phyloP scores from a whole-genome alignment of 2,113 vertebrate genomes.

The Dasyprocta punctata region DNA sequence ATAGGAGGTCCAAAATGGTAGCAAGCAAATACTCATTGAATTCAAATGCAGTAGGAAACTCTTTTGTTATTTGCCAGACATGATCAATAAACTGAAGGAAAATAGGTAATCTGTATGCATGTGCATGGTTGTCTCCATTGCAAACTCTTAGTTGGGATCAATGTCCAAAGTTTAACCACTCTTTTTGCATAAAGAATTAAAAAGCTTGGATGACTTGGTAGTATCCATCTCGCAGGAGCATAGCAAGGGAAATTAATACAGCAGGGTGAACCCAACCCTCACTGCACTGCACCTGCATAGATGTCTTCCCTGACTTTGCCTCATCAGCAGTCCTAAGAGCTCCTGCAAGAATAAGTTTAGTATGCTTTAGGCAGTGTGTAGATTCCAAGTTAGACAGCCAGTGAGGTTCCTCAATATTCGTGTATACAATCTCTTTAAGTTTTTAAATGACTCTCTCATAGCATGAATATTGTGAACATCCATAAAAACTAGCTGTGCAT shows the following conservation, averaged over 20 bases:
- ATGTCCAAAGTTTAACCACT: constrained; percentile 97
- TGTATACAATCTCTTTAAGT: constrained; percentile 96
- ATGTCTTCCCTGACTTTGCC: constrained; percentile 97
- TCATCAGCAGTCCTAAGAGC: constrained; percentile 96
- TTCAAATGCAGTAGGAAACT: constrained; percentile 91
- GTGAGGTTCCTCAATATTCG: constrained; percentile 96
- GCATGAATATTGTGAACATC: too few relatives aligned
- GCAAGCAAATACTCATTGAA: constrained; percentile 97
- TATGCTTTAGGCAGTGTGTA: constrained; percentile 98
- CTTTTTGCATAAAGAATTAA: constrained; percentile 94
- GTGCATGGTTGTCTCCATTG: constrained; percentile 96
- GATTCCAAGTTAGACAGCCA: constrained; percentile 98
- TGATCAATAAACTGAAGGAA: constrained; percentile 98
- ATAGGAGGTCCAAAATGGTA: constrained; percentile 96
- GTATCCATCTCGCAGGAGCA: constrained; percentile 96
- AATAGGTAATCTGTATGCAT: constrained; percentile 95
- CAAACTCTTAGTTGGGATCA: constrained; percentile 96
- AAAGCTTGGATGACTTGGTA: constrained; percentile 95
- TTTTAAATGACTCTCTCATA: constrained; percentile 83
- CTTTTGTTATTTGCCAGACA: constrained; percentile 98
- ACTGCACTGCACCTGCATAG: constrained; percentile 96
- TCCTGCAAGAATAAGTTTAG: constrained; percentile 97
- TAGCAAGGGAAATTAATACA: constrained; percentile 94
- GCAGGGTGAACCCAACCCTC: constrained; percentile 97
- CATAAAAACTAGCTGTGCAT: too few relatives aligned